Conservation (phyloP, 2,113 vertebrate species). For the Melospiza melodia region DNA sequence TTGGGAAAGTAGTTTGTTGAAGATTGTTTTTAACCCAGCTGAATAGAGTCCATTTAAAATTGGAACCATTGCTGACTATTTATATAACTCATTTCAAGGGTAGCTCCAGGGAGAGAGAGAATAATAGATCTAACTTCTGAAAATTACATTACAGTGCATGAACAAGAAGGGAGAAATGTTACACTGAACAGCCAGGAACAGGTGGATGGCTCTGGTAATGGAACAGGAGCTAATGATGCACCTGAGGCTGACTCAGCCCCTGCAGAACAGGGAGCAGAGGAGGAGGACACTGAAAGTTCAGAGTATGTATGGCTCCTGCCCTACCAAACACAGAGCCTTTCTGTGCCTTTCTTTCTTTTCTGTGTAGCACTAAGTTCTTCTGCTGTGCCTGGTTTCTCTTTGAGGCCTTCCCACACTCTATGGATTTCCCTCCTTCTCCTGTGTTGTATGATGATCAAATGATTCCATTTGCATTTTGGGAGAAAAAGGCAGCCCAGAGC, state of each 20-base stretch:
- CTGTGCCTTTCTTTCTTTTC: too few species aligned
- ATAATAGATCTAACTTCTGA: neutral
- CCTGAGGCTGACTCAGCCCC: constrained; percentile 46
- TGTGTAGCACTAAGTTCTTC: neutral
- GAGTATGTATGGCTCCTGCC: too few species aligned
- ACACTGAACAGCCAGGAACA: constrained; percentile 34
- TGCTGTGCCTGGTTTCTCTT: neutral
- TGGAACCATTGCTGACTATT: neutral
- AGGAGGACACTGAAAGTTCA: neutral
- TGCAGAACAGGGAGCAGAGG: neutral
- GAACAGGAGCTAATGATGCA: constrained; percentile 61
- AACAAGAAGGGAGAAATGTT: neutral
- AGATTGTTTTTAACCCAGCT: neutral
- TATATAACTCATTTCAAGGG: neutral
- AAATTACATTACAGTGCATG: constrained; percentile 44
- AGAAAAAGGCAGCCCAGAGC: neutral
- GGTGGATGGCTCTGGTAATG: constrained; percentile 83
- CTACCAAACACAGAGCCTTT: too few species aligned
- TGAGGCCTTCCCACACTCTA: neutral
- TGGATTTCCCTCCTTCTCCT: neutral
- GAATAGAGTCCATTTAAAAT: neutral
- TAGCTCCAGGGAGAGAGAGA: neutral
- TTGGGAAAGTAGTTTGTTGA: neutral
- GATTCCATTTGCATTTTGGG: neutral
- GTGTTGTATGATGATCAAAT: neutral